Evolutionary conservation across 1,140 invertebrate species (phyloP), one percentile per base, ranked within the genome.

Genomic region (Ooceraea biroi): DNA sequence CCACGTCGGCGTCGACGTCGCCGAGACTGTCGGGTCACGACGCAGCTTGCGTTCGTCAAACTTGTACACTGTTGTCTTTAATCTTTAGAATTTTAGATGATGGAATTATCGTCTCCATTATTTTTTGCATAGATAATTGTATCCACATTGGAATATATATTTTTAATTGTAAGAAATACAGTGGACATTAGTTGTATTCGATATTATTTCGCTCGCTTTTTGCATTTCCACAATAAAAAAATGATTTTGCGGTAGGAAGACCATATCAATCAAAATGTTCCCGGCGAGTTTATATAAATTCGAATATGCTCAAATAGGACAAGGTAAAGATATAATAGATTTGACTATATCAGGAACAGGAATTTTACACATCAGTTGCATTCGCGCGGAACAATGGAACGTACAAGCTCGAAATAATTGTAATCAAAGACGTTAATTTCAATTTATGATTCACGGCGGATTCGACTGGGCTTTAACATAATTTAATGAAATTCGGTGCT

Each of bases 401-500:
- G 57, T 73, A 82, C 46, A 60, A 82, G 55, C 55, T 60, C 30
- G 69, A 73, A 82, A 74, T 74, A 74, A 82, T 82, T 82, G 74
- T 82, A 82, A 82, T 82, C 58, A 82, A 82, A 74, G 78, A 82
- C 78, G 78, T 74, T 82, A 82, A 82, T 82, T 82, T 82, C 66
- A 72, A 74, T 82, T 82, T 74, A 63, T 82, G 78, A 82, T 82
- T 82, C 71, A 74, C 78, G 71, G 69, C 46, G 71, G 58, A 82
- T 82, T 61, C 69, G 71, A 61, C 78, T 61, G 78, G 69, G 71
- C 71, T 82, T 82, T 82, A 82, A 82, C 78, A 61, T 82, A 74
- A 82, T 82, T 82, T 82, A 82, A 82, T 74, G 78, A 82, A 80
- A 82, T 82, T 82, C 78, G 78, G 78, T 52, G 71, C 78, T 82